Evolutionary conservation across 2,888 invertebrate species (phyloP).

Genomic region (Drosophila lutescens): DNA sequence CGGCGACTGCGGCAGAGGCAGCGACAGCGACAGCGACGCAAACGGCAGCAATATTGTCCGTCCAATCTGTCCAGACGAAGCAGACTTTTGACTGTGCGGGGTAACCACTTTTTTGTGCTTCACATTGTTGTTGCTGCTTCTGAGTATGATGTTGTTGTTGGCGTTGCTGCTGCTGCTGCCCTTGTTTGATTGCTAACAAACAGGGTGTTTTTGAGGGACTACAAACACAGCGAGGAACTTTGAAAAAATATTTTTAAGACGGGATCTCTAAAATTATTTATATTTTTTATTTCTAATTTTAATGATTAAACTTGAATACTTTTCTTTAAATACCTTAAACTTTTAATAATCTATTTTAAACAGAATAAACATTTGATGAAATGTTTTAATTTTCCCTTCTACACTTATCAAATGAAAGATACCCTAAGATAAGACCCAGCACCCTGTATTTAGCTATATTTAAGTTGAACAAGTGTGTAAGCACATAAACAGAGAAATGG

Average conservation of each 20-base stretch:
- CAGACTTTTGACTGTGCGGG: conserved; percentile 78
- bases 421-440: not conserved
- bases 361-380: no score
- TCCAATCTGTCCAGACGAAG: conserved; percentile 71
- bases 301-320: not conserved
- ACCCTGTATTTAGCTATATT: conserved; percentile 70
- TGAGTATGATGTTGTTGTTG: conserved; percentile 33
- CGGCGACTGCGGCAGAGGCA: conserved; percentile 35
- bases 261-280: no score
- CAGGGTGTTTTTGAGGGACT: conserved; percentile 53
- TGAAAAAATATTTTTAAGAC: no score
- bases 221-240: not conserved
- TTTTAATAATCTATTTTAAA: not conserved
- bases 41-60: conserved; percentile 67
- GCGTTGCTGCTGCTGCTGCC: conserved; percentile 47
- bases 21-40: conserved; percentile 44
- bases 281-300: no score
- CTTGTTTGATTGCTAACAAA: conserved; percentile 72
- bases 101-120: conserved; percentile 77
- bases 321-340: not conserved
- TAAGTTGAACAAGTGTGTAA: conserved; percentile 76
- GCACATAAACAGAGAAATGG: conserved; percentile 81
- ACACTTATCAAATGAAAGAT: no score
- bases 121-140: conserved; percentile 46
- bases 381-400: not conserved